Conservation (phyloP, 2,888 invertebrate genomes). For the Pammene aurita region DNA sequence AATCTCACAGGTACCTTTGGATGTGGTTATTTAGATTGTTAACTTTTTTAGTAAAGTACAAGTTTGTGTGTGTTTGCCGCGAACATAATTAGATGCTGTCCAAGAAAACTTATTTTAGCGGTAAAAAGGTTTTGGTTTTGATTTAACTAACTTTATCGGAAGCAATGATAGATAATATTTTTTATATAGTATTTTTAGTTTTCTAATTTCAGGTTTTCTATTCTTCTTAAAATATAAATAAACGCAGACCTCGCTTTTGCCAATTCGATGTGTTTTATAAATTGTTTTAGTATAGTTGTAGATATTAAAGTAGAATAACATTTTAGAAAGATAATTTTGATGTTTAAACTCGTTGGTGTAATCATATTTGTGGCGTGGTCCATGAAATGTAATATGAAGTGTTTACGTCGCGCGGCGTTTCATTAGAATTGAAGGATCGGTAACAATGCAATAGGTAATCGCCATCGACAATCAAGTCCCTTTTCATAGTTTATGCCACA, state of each 20-base stretch:
- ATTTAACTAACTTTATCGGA: conserved; percentile 7
- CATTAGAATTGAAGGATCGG: too few relatives aligned
- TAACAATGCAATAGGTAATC: too few relatives aligned
- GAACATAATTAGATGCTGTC: conserved; percentile 15
- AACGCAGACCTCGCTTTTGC: conserved; percentile 29
- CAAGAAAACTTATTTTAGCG: conserved; percentile 2
- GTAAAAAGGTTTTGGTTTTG: conserved; percentile 1
- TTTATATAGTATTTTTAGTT: conserved; percentile 21
- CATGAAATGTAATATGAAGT: too few relatives aligned
- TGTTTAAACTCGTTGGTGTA: conserved; percentile 6
- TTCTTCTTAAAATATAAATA: conserved; percentile 15
- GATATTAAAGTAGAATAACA: conserved; percentile 27
- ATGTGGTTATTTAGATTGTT: conserved; percentile 46
- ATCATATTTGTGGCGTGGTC: too few relatives aligned
- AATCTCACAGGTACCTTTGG: conserved; percentile 18
- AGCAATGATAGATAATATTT: conserved; percentile 22
- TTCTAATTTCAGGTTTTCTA: conserved; percentile 18
- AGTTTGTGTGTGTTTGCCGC: conserved; percentile 44
- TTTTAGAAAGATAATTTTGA: conserved; percentile 11
- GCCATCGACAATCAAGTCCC: too few relatives aligned
- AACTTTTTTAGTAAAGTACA: conserved; percentile 51
- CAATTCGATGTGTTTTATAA: conserved; percentile 26
- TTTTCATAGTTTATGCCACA: too few relatives aligned
- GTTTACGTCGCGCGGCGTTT: too few relatives aligned
- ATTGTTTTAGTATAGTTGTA: conserved; percentile 38